phyloP scores from a whole-genome alignment of 2,113 vertebrate species.

The Anoura caudifer region DNA sequence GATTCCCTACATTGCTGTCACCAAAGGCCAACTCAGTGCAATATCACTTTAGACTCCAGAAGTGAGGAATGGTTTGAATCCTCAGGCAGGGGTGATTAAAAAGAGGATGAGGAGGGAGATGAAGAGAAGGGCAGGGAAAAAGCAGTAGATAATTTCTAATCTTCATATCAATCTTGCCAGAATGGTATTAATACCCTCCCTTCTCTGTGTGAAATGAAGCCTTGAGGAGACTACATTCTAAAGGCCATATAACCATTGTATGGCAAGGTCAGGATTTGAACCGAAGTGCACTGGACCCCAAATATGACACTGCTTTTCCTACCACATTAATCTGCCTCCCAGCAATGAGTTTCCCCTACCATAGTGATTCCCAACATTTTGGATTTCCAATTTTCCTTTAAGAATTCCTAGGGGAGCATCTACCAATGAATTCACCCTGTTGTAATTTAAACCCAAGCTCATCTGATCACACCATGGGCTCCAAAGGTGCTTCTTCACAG shows the following conservation, averaged over 20 bases:
- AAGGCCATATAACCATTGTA: neutral
- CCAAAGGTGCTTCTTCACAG: neutral
- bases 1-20: neutral
- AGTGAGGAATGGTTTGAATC: neutral
- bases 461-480: neutral
- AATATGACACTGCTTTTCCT: accelerated
- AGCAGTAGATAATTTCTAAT: neutral
- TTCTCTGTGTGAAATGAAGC: neutral
- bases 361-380: neutral
- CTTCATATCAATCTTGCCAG: neutral
- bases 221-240: neutral
- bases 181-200: neutral
- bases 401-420: neutral
- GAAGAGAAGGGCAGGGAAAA: too few relatives aligned
- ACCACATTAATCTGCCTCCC: neutral
- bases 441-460: neutral
- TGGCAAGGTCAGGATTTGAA: neutral
- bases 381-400: neutral
- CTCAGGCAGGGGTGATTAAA: neutral
- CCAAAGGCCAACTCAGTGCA: neutral
- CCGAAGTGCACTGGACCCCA: neutral
- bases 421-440: neutral
- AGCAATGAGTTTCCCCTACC: neutral
- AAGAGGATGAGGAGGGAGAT: neutral
- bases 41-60: neutral